Evolutionary conservation across 2,888 invertebrate species (phyloP).

Genomic region (Tubulanus polymorphus): DNA sequence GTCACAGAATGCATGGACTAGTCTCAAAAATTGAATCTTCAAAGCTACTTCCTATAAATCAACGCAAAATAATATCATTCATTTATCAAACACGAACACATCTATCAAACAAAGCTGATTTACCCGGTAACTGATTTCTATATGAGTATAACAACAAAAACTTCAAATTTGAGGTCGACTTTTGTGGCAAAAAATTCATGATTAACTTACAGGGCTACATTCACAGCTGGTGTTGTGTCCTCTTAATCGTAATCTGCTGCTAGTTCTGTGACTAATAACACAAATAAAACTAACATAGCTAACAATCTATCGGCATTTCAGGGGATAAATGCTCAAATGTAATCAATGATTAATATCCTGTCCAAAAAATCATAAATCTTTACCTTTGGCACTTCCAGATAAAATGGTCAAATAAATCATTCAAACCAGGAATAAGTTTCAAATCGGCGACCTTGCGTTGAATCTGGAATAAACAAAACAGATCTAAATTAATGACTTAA

Average conservation of each 20-base stretch:
- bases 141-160: too few relatives aligned
- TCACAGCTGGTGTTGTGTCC: conserved; percentile 53
- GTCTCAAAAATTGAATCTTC: conserved; percentile 53
- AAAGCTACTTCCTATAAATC: conserved; percentile 51
- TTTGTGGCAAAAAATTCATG: too few relatives aligned
- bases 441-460: conserved; percentile 52
- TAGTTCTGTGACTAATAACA: conserved; percentile 38
- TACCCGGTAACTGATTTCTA: too few relatives aligned
- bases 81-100: too few relatives aligned
- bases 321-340: too few relatives aligned
- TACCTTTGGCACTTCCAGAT: conserved; percentile 53
- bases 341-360: not conserved
- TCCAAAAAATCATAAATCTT: conserved; percentile 20
- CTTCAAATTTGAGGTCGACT: too few relatives aligned
- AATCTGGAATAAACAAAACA: conserved; percentile 31
- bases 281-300: too few relatives aligned
- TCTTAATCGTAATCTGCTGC: conserved; percentile 42
- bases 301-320: too few relatives aligned
- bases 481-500: not conserved
- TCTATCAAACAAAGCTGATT: too few relatives aligned
- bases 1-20: conserved; percentile 55
- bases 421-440: conserved; percentile 49
- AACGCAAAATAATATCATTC: too few relatives aligned
- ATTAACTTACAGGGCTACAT: conserved; percentile 51
- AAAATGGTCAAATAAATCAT: conserved; percentile 53